A percentile compares a stretch with the other conserved stretches of the same genome.
Evolutionary conservation across 2,113 vertebrate species (phyloP).

Genomic region (Micronisus gabar): DNA sequence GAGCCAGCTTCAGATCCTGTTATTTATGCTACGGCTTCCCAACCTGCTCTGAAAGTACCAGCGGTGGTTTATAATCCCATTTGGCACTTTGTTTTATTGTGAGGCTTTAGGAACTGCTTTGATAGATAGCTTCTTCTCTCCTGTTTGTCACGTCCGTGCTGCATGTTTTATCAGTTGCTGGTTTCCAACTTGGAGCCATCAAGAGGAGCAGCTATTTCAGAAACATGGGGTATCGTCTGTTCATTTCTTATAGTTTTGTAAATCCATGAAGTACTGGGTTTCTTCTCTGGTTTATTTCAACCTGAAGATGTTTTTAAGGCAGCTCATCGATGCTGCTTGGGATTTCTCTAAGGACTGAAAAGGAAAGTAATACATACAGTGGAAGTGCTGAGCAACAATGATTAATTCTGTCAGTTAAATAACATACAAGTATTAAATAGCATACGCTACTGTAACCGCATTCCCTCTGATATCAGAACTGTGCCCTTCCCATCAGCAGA

Average conservation of each 20-base stretch:
- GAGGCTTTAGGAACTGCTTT: background rate
- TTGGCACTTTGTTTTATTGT: constrained; percentile 41
- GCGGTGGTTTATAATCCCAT: background rate
- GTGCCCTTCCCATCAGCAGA: background rate
- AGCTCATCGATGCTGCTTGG: background rate
- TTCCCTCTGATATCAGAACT: background rate
- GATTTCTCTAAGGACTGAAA: constrained; percentile 2
- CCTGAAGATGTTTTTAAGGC: background rate
- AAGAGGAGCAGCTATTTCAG: background rate
- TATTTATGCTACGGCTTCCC: background rate
- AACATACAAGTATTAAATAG: background rate
- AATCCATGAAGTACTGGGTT: background rate
- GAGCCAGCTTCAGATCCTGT: background rate
- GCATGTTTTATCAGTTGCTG: background rate
- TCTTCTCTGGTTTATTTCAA: background rate
- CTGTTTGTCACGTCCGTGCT: background rate
- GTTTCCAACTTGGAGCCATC: background rate
- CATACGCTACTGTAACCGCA: background rate
- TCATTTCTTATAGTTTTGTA: background rate
- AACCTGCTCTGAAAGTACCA: background rate
- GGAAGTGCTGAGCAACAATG: background rate
- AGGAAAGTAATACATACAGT: background rate
- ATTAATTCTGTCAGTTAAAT: constrained; percentile 14
- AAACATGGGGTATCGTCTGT: background rate
- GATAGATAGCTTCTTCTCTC: background rate